Evolutionary conservation across 2,113 vertebrate species (phyloP).

Genomic region (Tringa solitaria): DNA sequence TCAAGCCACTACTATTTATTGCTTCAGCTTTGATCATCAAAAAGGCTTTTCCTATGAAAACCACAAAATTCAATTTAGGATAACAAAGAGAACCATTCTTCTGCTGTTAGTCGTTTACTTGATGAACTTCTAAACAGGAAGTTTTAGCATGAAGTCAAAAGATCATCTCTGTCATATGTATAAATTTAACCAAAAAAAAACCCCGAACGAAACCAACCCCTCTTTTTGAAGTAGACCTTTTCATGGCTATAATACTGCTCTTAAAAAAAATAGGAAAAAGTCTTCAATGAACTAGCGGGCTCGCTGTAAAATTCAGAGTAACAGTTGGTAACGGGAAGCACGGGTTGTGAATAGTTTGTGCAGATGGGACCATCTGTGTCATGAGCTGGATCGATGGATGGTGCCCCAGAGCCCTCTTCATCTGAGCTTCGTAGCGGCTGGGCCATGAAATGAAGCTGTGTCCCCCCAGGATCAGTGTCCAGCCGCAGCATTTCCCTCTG

Average conservation of each 20-base stretch:
- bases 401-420: neutral
- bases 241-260: accelerated
- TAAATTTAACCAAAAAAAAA: neutral
- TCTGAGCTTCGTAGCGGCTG: accelerated
- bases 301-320: accelerated
- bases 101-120: neutral
- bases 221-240: neutral
- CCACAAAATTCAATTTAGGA: slow-evolving; percentile 23
- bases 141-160: neutral
- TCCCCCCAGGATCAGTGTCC: neutral
- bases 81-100: slow-evolving; percentile 39
- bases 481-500: neutral
- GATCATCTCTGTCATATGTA: neutral
- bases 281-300: neutral
- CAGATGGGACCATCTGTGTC: neutral
- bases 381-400: neutral
- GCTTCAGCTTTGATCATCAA: slow-evolving; percentile 43
- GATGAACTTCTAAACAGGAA: slow-evolving; percentile 36
- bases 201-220: neutral
- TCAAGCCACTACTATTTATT: slow-evolving; percentile 36
- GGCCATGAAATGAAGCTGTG: neutral
- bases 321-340: accelerated
- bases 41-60: slow-evolving; percentile 22
- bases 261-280: neutral
- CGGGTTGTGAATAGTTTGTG: accelerated